phyloP scores from a whole-genome alignment of 2,888 invertebrate species.

The Cordilura impudica region DNA sequence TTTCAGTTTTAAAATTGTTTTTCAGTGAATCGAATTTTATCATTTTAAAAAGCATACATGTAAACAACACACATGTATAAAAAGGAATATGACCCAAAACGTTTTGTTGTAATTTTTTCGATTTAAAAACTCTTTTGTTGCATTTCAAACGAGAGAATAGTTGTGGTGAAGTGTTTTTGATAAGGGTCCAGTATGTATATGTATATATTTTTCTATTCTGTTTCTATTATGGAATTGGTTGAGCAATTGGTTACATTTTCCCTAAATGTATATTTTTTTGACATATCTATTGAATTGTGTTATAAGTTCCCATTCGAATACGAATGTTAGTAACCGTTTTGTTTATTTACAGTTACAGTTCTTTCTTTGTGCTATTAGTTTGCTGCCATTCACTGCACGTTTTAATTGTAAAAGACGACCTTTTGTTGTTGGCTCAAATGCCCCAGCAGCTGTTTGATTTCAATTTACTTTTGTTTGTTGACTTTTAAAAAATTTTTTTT shows the following conservation, averaged over 20 bases:
- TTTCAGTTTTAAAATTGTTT: no score
- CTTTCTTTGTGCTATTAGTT: neutral
- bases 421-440: neutral
- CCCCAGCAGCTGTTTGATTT: neutral
- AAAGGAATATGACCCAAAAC: neutral
- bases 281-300: constrained; percentile 24
- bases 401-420: neutral
- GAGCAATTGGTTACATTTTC: neutral
- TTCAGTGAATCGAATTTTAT: no score
- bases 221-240: neutral
- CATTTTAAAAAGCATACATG: no score
- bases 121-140: neutral
- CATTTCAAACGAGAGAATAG: neutral
- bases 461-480: no score
- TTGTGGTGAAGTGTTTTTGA: constrained; percentile 18
- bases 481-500: no score
- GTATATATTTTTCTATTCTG: neutral
- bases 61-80: no score
- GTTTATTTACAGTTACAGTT: no score
- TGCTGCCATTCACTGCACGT: neutral
- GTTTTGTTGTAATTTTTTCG: neutral
- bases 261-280: constrained; percentile 4
- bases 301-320: neutral
- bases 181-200: constrained; percentile 30
- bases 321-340: no score